phyloP scores from a whole-genome alignment of 1,140 invertebrate genomes.

The Cheumatopsyche charites region DNA sequence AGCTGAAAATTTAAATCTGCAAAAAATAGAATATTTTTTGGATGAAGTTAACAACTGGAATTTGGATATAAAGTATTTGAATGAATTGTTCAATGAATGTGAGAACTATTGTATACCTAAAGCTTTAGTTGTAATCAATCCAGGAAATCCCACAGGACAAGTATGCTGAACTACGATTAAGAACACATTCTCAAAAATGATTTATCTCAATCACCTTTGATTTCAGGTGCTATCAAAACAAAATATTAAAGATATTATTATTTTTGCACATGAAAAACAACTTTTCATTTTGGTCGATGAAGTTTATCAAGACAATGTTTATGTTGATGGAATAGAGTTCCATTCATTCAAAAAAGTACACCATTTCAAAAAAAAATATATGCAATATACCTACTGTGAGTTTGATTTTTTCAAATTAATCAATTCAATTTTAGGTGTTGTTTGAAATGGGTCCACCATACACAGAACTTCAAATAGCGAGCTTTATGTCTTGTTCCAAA shows the following conservation, averaged over 20 bases:
- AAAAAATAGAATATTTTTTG: constrained; percentile 89
- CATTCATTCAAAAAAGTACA: constrained; percentile 91
- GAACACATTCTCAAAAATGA: no score
- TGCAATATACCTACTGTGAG: no score
- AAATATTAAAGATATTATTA: constrained; percentile 93
- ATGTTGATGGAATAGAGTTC: constrained; percentile 85
- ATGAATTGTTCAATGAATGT: constrained; percentile 76
- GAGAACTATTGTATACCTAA: constrained; percentile 74
- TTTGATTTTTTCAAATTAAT: neutral
- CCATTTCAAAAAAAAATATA: neutral
- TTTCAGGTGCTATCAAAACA: constrained; percentile 80
- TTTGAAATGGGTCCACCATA: constrained; percentile 89
- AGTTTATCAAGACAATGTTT: constrained; percentile 96
- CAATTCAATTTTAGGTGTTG: constrained; percentile 64
- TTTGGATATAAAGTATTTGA: constrained; percentile 80
- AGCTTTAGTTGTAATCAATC: constrained; percentile 96
- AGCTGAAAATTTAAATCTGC: constrained; percentile 86
- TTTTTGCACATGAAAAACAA: constrained; percentile 87
- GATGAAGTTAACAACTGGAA: constrained; percentile 91
- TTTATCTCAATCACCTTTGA: neutral
- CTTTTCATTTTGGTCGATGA: constrained; percentile 95
- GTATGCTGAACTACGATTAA: constrained; percentile 44
- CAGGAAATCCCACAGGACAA: constrained; percentile 96
- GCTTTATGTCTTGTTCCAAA: constrained; percentile 96
- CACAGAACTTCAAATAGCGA: constrained; percentile 82